A percentile compares a stretch with the other conserved stretches of the same genome.
These are phyloP conservation scores for Melieria picta DNA, from an alignment of 2,888 invertebrate genomes.

Conservation along the genomic window DNA sequence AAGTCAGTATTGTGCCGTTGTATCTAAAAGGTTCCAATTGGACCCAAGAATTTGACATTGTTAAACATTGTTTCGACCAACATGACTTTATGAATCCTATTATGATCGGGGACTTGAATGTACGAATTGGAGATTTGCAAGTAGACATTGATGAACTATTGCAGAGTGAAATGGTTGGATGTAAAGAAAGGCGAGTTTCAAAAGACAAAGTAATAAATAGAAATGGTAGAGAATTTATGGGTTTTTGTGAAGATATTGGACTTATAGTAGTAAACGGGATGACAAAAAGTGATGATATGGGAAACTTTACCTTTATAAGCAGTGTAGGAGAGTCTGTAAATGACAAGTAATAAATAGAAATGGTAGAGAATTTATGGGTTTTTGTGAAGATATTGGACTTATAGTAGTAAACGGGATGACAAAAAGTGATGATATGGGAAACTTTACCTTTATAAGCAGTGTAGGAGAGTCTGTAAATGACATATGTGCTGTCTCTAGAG, in stretches of 20 bases:
- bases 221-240: too few species aligned
- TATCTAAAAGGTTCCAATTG: neutral
- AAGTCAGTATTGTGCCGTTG: neutral
- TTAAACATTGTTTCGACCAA: neutral
- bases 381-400: neutral
- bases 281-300: too few species aligned
- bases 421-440: neutral
- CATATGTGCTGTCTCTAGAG: neutral
- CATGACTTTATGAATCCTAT: neutral
- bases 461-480: neutral
- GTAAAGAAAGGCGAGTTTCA: neutral
- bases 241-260: too few species aligned
- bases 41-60: neutral
- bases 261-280: too few species aligned
- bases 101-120: neutral
- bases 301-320: too few species aligned
- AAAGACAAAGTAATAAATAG: neutral
- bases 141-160: neutral
- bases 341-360: neutral
- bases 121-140: neutral
- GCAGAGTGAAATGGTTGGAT: neutral
- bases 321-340: too few species aligned
- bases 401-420: neutral
- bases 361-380: neutral
- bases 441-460: neutral